These are phyloP conservation scores for Himalopsyche anomala DNA, from an alignment of 2,888 invertebrate species.

Conservation along the genomic window DNA sequence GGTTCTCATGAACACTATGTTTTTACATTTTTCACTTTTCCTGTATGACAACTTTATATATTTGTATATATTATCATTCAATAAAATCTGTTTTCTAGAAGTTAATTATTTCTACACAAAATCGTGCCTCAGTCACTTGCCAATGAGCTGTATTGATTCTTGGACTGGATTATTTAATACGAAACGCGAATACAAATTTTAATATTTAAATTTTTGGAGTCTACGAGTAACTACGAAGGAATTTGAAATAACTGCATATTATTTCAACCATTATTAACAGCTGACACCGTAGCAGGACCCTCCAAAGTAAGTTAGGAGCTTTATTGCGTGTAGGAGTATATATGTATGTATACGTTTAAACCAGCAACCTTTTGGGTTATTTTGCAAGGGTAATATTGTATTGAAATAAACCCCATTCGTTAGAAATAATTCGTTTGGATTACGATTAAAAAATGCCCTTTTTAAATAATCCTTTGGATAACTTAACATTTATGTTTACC, in stretches of 20 bases:
- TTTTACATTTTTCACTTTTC: no score
- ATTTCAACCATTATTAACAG: constrained; percentile 58
- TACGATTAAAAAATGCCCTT: constrained; percentile 7
- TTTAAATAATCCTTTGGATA: background rate
- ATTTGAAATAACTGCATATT: constrained; percentile 53
- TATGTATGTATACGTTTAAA: constrained; percentile 14
- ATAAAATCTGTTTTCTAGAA: no score
- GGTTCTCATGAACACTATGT: no score
- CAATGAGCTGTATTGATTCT: constrained; percentile 32
- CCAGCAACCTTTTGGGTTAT: constrained; percentile 38
- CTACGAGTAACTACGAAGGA: constrained; percentile 31
- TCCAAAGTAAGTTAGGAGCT: constrained; percentile 37
- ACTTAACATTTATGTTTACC: background rate
- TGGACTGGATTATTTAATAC: constrained; percentile 34
- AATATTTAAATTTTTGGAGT: constrained; percentile 47
- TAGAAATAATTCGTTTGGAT: constrained; percentile 16
- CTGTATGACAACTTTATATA: no score
- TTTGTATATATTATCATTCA: no score
- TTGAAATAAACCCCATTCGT: constrained; percentile 33
- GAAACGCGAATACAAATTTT: constrained; percentile 33
- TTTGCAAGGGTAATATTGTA: constrained; percentile 37
- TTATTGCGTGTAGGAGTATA: constrained; percentile 23
- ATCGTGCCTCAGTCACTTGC: no score
- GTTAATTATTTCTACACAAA: no score
- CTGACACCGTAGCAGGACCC: constrained; percentile 54